Conservation (phyloP, 1,140 invertebrate genomes). For the Helicoverpa armigera region DNA sequence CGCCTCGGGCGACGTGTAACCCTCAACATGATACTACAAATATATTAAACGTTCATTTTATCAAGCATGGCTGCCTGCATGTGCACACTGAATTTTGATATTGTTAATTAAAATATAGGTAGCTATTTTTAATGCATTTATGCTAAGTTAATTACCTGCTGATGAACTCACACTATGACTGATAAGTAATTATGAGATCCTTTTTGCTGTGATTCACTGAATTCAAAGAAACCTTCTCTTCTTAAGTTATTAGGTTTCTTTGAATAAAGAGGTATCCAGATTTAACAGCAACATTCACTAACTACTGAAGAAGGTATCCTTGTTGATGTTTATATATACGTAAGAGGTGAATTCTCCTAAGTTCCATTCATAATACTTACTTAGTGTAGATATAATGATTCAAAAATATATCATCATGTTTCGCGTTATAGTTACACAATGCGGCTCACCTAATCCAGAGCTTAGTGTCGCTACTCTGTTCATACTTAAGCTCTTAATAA, state of each 20-base stretch:
- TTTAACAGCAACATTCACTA: no score
- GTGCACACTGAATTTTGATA: neutral
- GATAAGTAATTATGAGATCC: no score
- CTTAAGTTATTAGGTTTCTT: no score
- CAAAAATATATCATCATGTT: neutral
- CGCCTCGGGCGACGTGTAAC: constrained; percentile 51
- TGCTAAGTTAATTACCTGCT: no score
- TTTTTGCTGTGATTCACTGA: no score
- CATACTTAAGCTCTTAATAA: constrained; percentile 35
- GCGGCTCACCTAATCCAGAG: constrained; percentile 29
- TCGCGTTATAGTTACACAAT: constrained; percentile 36
- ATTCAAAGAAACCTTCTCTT: neutral
- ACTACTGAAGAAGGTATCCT: no score
- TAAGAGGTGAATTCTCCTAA: no score
- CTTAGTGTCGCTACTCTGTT: constrained; percentile 27
- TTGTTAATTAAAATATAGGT: neutral
- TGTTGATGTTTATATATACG: no score
- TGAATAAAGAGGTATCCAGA: no score
- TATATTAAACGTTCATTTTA: constrained; percentile 40
- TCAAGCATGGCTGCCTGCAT: constrained; percentile 24
- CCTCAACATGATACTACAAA: constrained; percentile 38
- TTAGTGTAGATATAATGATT: neutral
- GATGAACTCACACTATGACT: no score
- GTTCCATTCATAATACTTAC: neutral
- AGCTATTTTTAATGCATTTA: neutral